phyloP scores from a whole-genome alignment of 2,797 vertebrate species.

The Acomys russatus region DNA sequence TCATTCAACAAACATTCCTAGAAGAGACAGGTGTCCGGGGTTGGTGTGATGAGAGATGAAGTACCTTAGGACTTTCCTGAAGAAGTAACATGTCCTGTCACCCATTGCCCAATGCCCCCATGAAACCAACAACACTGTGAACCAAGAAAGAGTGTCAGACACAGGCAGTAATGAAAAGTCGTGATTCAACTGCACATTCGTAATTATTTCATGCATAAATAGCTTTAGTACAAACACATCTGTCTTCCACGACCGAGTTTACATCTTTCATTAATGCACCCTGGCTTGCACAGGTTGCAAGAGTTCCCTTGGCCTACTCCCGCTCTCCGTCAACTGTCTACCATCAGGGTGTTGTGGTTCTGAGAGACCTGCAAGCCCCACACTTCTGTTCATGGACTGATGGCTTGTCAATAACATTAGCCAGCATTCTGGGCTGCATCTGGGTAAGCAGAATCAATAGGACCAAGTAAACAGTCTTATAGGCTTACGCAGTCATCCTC shows the following conservation, averaged over 20 bases:
- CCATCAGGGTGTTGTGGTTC: constrained; percentile 91
- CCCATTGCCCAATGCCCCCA: neutral
- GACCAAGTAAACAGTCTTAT: constrained; percentile 95
- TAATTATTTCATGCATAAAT: constrained; percentile 93
- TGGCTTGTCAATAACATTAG: constrained; percentile 99
- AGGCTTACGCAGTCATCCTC: constrained; percentile 94
- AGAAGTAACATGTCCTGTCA: neutral
- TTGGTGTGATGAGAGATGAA: constrained; percentile 18
- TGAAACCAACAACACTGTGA: constrained; percentile 71
- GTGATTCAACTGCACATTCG: constrained; percentile 88
- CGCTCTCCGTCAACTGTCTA: constrained; percentile 94
- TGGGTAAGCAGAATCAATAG: constrained; percentile 98
- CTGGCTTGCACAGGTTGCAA: constrained; percentile 84
- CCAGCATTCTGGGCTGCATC: constrained; percentile 95
- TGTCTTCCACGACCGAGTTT: constrained; percentile 86
- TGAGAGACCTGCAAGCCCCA: constrained; percentile 95
- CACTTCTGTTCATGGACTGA: constrained; percentile 96
- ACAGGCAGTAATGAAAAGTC: constrained; percentile 87
- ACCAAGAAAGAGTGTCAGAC: constrained; percentile 86
- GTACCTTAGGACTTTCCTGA: constrained; percentile 26
- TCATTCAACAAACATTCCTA: constrained; percentile 25
- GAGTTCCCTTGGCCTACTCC: constrained; percentile 92
- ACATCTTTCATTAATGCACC: constrained; percentile 89
- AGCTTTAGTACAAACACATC: constrained; percentile 88
- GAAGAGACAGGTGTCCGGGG: neutral